Evolutionary conservation across 2,888 invertebrate genomes (phyloP).

Genomic region (Machimus rusticus): DNA sequence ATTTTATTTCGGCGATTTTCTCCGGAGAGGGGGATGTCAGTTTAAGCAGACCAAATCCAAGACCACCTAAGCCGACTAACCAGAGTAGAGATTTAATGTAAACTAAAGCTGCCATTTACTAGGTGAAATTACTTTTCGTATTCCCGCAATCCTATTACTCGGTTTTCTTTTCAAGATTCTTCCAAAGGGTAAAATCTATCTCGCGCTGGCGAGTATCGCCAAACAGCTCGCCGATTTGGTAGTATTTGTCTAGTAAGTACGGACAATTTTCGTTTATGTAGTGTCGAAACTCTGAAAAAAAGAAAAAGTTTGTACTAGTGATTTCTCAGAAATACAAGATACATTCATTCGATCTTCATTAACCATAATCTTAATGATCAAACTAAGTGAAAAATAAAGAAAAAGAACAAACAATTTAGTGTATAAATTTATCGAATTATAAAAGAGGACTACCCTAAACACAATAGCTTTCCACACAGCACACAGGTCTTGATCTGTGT

Average conservation of each 20-base stretch:
- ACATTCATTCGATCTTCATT: no score
- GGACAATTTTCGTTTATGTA: slow-evolving; percentile 74
- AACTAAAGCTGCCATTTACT: slow-evolving; percentile 57
- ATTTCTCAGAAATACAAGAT: neutral
- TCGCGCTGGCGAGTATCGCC: slow-evolving; percentile 65
- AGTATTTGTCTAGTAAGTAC: slow-evolving; percentile 72
- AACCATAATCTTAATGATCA: no score
- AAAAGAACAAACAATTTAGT: no score
- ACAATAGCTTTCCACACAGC: no score
- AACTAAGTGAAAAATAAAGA: no score
- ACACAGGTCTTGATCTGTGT: no score
- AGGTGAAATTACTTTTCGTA: slow-evolving; percentile 13
- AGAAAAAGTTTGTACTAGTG: neutral
- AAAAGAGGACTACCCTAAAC: no score
- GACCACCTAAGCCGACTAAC: slow-evolving; percentile 68
- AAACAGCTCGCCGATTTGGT: slow-evolving; percentile 72
- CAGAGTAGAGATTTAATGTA: slow-evolving; percentile 66
- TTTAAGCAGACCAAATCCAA: slow-evolving; percentile 70
- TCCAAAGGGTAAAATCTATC: slow-evolving; percentile 68
- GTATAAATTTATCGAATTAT: no score
- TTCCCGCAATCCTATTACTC: slow-evolving; percentile 49
- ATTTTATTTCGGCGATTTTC: slow-evolving; percentile 56
- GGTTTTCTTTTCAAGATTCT: slow-evolving; percentile 50
- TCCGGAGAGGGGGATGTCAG: slow-evolving; percentile 66
- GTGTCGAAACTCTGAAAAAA: slow-evolving; percentile 73